Percentiles rank a stretch among this genome's conserved stretches.
phyloP scores from a whole-genome alignment of 2,888 invertebrate genomes.

The Oscheius sp. region DNA sequence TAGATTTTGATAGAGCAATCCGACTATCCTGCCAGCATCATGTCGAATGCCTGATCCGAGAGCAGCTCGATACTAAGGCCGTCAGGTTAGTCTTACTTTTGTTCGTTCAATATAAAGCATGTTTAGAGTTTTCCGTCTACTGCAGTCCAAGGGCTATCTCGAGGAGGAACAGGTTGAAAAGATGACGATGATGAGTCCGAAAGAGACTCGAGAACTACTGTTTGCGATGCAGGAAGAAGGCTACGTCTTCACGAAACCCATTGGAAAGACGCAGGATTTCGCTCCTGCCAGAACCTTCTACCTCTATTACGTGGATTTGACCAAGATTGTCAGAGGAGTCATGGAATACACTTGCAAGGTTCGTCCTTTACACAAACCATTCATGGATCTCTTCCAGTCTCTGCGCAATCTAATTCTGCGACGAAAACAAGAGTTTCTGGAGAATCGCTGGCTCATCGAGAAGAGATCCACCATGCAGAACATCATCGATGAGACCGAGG shows the following conservation, averaged over 20 bases:
- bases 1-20: conserved; percentile 80
- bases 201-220: conserved; percentile 89
- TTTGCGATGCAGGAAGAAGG: conserved; percentile 88
- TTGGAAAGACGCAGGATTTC: conserved; percentile 79
- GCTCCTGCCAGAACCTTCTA: conserved; percentile 86
- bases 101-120: background rate
- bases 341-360: conserved; percentile 75
- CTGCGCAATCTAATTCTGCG: conserved; percentile 73
- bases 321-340: conserved; percentile 76
- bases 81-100: conserved; percentile 39
- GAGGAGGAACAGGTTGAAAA: conserved; percentile 87
- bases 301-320: conserved; percentile 83
- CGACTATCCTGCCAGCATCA: conserved; percentile 82
- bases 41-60: conserved; percentile 85
- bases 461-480: conserved; percentile 75
- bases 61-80: conserved; percentile 85
- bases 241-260: conserved; percentile 74
- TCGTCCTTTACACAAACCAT: background rate
- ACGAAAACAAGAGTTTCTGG: conserved; percentile 72
- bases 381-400: conserved; percentile 41
- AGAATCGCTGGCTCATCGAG: conserved; percentile 74
- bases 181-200: conserved; percentile 90
- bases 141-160: conserved; percentile 84
- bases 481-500: conserved; percentile 68
- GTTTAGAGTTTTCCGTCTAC: conserved; percentile 81